These are phyloP conservation scores for Poecilus cupreus DNA, from an alignment of 2,888 invertebrate genomes.

Conservation along the genomic window DNA sequence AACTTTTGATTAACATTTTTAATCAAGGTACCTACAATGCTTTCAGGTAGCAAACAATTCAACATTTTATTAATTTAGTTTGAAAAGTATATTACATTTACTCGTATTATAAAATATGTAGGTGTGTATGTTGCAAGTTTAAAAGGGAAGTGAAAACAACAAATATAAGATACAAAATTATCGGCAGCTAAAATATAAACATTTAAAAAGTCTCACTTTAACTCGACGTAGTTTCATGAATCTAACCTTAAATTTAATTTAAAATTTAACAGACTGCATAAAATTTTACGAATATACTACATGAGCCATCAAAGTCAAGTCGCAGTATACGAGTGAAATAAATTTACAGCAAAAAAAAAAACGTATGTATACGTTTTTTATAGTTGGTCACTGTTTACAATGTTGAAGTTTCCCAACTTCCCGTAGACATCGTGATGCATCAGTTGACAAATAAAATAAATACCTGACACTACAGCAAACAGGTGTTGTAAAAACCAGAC, in stretches of 20 bases:
- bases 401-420: slow-evolving; percentile 30
- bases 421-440: slow-evolving; percentile 15
- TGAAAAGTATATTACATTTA: no score
- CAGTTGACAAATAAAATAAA: slow-evolving; percentile 27
- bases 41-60: no score
- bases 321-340: background rate
- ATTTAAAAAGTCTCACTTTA: no score
- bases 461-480: slow-evolving; percentile 18
- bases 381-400: slow-evolving; percentile 35
- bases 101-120: no score
- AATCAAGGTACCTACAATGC: background rate
- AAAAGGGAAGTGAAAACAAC: no score
- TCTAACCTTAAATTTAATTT: background rate
- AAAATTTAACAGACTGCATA: background rate
- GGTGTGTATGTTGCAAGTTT: no score
- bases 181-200: no score
- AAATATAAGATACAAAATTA: no score
- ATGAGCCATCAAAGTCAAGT: background rate
- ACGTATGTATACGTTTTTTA: background rate
- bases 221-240: no score
- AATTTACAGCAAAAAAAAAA: background rate
- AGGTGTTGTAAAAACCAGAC: slow-evolving; percentile 44
- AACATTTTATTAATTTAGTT: no score
- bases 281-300: background rate
- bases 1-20: background rate